Evolutionary conservation across 2,888 invertebrate genomes (phyloP), one percentile per base, ranked within the genome.

Genomic region (Megaustenia siamemsis): DNA sequence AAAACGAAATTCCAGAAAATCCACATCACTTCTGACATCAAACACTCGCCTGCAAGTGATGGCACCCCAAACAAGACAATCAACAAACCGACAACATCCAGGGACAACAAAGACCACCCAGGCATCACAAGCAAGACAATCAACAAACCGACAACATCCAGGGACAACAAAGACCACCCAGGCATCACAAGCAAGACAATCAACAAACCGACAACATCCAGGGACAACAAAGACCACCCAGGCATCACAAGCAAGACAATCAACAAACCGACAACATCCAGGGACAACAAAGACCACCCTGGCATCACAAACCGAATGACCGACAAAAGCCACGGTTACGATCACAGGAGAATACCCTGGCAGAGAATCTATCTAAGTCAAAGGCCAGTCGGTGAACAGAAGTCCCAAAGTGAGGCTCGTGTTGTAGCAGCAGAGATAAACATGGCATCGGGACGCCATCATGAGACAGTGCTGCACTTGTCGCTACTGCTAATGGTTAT

Each of bases 321-420:
- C 35, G 15, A 6, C 24, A n/a, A 28, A 69, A 80, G 24, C 6
- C 21, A 49, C 45, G 49, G 63, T 38, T n/a, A 18, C 8, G 24
- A 24, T 28, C 6, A 12, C 21, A 60, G n/a, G 1, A 63, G 60
- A 43, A 4, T 38, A 2, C 77, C 77, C 1, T 24, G n/a, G 18
- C 77, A 53, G 38, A 77, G 53, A n/a, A 77, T 77, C n/a, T 77
- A 77, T 40, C 60, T 77, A n/a, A 32, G 40, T 24, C 60, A 35
- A 38, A 77, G 3, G 4, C 45, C 79, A 32, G 45, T 32, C 8
- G 38, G 28, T 10, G 32, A 66, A 28, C n/a, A 79, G 18, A 43
- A 45, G 43, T 43, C 45, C 4, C 68, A 79, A 32, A 68, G 66
- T 35, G 66, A 66, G n/a, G 24, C 28, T 6, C 24, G 43, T 1